Conservation (phyloP, 1,140 invertebrate species). For the Ptiloglossa arizonensis region DNA sequence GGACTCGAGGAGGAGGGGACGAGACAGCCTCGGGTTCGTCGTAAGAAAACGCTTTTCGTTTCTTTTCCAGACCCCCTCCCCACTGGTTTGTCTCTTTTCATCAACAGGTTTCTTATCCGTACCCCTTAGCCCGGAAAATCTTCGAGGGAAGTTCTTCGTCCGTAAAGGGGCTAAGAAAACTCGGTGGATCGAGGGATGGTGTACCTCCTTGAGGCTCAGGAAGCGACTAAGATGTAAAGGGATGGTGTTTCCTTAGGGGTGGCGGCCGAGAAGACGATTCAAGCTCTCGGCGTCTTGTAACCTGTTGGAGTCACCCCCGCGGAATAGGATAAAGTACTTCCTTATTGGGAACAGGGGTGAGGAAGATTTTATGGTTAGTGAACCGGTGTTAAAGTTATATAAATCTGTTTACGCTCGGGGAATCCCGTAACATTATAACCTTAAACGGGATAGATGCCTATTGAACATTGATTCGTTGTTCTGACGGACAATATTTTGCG, state of each 20-base stretch:
- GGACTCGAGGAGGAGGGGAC: background rate
- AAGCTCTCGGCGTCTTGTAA: constrained; percentile 64
- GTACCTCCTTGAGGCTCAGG: constrained; percentile 57
- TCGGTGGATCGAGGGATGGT: constrained; percentile 52
- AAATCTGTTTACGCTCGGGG: background rate
- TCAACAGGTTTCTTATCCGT: constrained; percentile 69
- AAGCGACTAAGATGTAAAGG: constrained; percentile 53
- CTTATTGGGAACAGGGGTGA: constrained; percentile 55
- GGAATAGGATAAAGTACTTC: constrained; percentile 74
- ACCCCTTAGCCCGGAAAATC: constrained; percentile 76
- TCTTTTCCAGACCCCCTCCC: constrained; percentile 38
- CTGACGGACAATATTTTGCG: too few relatives aligned
- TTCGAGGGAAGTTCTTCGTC: constrained; percentile 69
- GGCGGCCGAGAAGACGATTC: constrained; percentile 25
- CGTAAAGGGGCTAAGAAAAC: constrained; percentile 76
- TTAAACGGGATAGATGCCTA: too few relatives aligned
- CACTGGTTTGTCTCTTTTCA: constrained; percentile 54
- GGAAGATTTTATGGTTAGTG: background rate
- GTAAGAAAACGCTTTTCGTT: constrained; percentile 66
- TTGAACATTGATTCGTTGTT: background rate
- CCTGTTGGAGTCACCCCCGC: constrained; percentile 74
- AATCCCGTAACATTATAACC: background rate
- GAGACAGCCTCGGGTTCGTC: constrained; percentile 34
- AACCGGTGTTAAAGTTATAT: background rate
- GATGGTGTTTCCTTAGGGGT: constrained; percentile 60